phyloP scores from a whole-genome alignment of 2,113 vertebrate species.

The Fulmarus glacialis region DNA sequence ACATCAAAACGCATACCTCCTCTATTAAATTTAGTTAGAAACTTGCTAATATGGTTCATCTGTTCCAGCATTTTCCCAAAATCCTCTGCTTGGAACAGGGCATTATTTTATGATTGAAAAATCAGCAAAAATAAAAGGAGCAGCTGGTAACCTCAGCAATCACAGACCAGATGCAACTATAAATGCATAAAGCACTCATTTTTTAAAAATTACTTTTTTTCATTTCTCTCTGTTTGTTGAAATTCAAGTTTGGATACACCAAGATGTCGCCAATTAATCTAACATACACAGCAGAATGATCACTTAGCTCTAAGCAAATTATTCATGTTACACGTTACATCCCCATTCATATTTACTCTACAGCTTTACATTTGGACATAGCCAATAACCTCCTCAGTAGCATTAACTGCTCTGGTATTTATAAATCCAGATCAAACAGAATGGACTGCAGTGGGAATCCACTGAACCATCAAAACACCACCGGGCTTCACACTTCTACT shows the following conservation, averaged over 20 bases:
- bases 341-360: background rate
- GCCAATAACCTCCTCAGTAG: background rate
- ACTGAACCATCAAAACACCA: conserved; percentile 1
- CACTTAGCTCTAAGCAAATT: background rate
- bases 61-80: background rate
- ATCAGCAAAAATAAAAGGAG: conserved; percentile 12
- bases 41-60: conserved; percentile 13
- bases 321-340: background rate
- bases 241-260: background rate
- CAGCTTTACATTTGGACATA: conserved; percentile 5
- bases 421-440: conserved; percentile 25
- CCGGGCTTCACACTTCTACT: background rate
- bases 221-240: background rate
- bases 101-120: conserved; percentile 23
- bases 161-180: background rate
- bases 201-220: background rate
- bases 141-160: conserved; percentile 33
- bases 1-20: background rate
- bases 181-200: background rate
- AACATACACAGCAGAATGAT: background rate
- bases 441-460: background rate
- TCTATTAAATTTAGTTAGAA: conserved; percentile 13
- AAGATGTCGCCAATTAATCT: conserved; percentile 37
- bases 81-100: background rate
- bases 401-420: conserved; percentile 13